Conservation (phyloP, 2,888 invertebrate genomes). For the Xestia ashworthii region DNA sequence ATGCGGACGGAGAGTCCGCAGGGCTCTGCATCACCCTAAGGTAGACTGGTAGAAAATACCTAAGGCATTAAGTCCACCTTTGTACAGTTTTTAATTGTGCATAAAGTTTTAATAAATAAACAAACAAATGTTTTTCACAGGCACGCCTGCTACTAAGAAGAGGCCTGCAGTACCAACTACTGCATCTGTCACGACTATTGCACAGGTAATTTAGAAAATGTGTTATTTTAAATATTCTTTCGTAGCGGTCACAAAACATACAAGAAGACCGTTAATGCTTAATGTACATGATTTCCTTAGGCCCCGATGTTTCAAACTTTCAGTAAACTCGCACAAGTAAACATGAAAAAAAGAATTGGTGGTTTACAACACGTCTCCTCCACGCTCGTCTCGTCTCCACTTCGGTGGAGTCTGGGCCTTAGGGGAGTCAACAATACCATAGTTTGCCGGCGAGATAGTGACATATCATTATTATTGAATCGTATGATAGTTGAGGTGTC, state of each 20-base stretch:
- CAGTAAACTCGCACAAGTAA: too few species aligned
- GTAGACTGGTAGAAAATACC: too few species aligned
- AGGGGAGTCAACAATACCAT: background rate
- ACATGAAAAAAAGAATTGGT: background rate
- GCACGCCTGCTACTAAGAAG: conserved; percentile 77
- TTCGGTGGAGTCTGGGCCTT: background rate
- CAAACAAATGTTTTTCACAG: conserved; percentile 68
- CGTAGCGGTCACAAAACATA: background rate
- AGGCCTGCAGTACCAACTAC: conserved; percentile 73
- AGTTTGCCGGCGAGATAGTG: background rate
- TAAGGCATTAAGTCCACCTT: too few species aligned
- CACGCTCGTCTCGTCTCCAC: background rate
- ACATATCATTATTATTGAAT: background rate
- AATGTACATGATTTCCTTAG: background rate
- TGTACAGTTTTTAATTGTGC: too few species aligned
- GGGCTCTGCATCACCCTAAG: too few species aligned
- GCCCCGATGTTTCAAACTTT: background rate
- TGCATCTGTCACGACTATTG: conserved; percentile 76
- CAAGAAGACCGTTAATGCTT: background rate
- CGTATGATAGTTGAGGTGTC: background rate
- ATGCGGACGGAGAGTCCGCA: too few species aligned
- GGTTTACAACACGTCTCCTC: background rate
- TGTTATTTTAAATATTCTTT: background rate
- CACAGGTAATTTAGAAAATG: conserved; percentile 74
- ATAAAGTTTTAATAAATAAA: too few species aligned